Conservation (phyloP, 2,797 vertebrate species). For the Steatocranus sp. region DNA sequence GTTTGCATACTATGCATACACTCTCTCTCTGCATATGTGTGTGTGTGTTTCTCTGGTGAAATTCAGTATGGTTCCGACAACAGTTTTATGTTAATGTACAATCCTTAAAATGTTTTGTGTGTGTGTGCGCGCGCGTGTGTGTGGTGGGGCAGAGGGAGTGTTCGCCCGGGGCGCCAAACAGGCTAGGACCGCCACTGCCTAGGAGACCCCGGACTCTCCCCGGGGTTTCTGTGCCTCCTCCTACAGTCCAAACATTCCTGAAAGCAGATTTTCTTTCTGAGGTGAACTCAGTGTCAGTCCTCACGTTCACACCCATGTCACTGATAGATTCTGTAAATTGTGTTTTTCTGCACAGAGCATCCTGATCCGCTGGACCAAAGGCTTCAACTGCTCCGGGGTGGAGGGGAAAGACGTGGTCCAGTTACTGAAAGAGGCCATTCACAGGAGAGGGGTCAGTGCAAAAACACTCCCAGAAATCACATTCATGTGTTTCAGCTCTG, state of each 20-base stretch:
- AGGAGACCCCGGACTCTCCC: accelerated
- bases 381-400: conserved; percentile 78
- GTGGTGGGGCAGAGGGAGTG: no score
- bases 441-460: conserved; percentile 70
- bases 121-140: no score
- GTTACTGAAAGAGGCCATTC: conserved; percentile 76
- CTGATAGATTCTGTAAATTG: not conserved
- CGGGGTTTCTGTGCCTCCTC: not conserved
- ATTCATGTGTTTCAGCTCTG: not conserved
- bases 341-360: conserved; percentile 68
- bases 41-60: no score
- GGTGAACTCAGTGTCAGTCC: accelerated
- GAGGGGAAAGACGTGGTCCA: conserved; percentile 80
- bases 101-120: no score
- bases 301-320: accelerated
- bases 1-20: no score
- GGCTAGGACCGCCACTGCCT: no score
- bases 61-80: no score
- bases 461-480: not conserved
- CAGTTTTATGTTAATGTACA: no score
- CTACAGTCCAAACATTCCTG: not conserved
- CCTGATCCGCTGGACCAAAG: conserved; percentile 85
- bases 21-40: no score
- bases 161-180: no score
- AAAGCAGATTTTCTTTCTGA: not conserved